Evolutionary conservation across 2,888 invertebrate species (phyloP).

Genomic region (Fabriciana adippe): DNA sequence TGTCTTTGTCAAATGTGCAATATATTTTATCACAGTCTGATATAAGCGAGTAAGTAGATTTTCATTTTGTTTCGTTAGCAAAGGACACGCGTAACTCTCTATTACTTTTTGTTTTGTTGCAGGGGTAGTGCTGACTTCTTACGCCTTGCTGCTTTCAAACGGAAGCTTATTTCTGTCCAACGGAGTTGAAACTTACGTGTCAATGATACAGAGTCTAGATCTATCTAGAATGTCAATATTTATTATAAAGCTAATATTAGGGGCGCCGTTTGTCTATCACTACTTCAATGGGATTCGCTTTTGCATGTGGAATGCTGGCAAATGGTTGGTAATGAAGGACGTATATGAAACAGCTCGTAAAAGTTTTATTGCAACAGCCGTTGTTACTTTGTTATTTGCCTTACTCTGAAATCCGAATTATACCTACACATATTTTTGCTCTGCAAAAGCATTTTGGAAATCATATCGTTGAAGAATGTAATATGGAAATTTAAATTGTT

Average conservation of each 20-base stretch:
- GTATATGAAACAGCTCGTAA: constrained; percentile 51
- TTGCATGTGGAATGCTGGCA: constrained; percentile 56
- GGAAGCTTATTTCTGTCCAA: constrained; percentile 61
- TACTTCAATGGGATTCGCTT: constrained; percentile 65
- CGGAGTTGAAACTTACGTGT: constrained; percentile 63
- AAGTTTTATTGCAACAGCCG: constrained; percentile 45
- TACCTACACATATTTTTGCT: neutral
- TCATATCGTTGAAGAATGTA: neutral
- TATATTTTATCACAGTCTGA: neutral
- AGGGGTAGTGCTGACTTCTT: constrained; percentile 55
- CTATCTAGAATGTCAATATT: constrained; percentile 47
- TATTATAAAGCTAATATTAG: constrained; percentile 56
- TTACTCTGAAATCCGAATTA: constrained; percentile 35
- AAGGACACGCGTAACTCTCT: no score
- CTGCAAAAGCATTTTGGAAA: neutral
- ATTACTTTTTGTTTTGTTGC: constrained; percentile 40
- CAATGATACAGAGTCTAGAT: constrained; percentile 64
- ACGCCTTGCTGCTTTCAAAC: constrained; percentile 53
- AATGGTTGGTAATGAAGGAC: constrained; percentile 49
- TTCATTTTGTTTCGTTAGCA: neutral
- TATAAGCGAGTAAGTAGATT: neutral
- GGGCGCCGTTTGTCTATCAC: constrained; percentile 60
- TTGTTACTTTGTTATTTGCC: constrained; percentile 48
- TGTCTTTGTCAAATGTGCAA: neutral
- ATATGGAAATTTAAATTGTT: neutral